Evolutionary conservation across 2,797 vertebrate species (phyloP).

Genomic region (Eleutherodactylus coqui): DNA sequence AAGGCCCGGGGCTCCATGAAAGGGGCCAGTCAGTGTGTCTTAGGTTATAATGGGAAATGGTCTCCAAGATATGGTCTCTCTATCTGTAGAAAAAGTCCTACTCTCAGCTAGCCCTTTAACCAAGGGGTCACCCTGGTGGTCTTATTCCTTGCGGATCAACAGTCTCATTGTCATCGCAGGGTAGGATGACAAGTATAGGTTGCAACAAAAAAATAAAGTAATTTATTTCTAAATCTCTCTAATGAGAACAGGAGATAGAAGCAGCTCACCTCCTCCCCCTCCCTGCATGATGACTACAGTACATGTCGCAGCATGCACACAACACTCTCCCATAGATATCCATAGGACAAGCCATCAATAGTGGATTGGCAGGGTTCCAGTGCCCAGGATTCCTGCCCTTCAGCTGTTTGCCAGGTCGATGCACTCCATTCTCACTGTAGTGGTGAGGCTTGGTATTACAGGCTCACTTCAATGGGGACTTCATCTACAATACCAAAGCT

Average conservation of each 20-base stretch:
- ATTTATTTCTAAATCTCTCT: background rate
- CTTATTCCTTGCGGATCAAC: background rate
- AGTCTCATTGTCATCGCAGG: background rate
- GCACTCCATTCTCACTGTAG: no score
- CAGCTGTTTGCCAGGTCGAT: no score
- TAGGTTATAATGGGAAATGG: background rate
- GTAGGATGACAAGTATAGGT: background rate
- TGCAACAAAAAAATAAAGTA: no score
- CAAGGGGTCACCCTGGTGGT: background rate
- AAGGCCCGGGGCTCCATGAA: no score
- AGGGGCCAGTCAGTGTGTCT: no score
- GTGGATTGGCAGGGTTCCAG: no score
- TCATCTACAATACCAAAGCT: no score
- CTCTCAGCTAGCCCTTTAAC: background rate
- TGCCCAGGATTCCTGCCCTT: no score
- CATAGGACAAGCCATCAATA: no score
- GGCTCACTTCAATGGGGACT: no score
- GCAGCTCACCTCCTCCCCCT: background rate
- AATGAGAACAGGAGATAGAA: background rate
- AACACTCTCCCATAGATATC: background rate
- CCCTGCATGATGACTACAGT: background rate
- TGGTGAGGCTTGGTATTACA: no score
- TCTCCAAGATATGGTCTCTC: background rate
- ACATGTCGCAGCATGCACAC: background rate
- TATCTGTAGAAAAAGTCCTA: background rate